Evolutionary conservation across 2,888 invertebrate genomes (phyloP).

Genomic region (Chydorus sphaericus): DNA sequence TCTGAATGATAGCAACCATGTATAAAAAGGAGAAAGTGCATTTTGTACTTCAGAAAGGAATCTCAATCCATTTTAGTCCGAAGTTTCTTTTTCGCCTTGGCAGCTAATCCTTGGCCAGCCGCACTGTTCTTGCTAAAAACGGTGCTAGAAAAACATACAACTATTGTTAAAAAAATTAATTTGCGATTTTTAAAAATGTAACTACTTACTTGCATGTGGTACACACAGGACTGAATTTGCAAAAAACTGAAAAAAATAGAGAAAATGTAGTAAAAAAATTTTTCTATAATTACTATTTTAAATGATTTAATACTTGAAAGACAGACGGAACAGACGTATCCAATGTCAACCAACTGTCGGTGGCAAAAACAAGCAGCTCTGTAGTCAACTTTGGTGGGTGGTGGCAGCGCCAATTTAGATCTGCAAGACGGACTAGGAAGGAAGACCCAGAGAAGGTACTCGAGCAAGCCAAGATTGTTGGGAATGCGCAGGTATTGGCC

Average conservation of each 20-base stretch:
- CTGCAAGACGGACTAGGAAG: slow-evolving; percentile 69
- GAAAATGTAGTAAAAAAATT: not conserved
- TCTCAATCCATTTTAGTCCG: too few species aligned
- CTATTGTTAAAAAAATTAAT: too few species aligned
- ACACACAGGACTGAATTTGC: slow-evolving; percentile 93
- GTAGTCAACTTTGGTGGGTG: slow-evolving; percentile 83
- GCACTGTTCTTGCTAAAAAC: too few species aligned
- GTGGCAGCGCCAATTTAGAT: slow-evolving; percentile 69
- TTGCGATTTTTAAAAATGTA: not conserved
- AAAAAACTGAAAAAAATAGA: slow-evolving; percentile 73
- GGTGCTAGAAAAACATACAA: too few species aligned
- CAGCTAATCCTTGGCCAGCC: too few species aligned
- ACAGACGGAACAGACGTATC: slow-evolving; percentile 95
- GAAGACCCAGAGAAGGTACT: slow-evolving; percentile 87
- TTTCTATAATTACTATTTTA: not conserved
- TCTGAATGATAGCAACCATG: too few species aligned
- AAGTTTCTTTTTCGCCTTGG: too few species aligned
- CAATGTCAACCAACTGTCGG: slow-evolving; percentile 82
- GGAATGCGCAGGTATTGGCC: slow-evolving; percentile 82
- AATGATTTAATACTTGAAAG: slow-evolving; percentile 58
- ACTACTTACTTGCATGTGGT: slow-evolving; percentile 87
- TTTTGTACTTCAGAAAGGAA: too few species aligned
- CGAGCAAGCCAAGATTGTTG: slow-evolving; percentile 67
- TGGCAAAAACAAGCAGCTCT: slow-evolving; percentile 97
- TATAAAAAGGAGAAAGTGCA: too few species aligned